Conservation (phyloP, 2,113 vertebrate genomes). For the Trematocara macrostoma region DNA sequence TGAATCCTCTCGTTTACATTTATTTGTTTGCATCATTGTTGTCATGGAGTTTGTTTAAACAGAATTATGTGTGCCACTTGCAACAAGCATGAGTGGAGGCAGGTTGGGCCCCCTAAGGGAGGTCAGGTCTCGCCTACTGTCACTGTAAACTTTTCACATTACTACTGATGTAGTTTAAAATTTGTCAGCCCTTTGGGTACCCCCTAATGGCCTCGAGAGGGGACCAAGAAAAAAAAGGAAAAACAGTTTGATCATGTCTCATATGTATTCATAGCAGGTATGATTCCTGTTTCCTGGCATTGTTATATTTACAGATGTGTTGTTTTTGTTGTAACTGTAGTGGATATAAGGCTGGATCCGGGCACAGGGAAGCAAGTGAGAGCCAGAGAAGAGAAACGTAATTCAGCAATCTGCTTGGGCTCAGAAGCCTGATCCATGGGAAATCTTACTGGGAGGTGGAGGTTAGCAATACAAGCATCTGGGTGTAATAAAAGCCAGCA, state of each 20-base stretch:
- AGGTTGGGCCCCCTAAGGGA: fast-evolving
- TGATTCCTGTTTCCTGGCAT: background rate
- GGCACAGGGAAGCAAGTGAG: conserved; percentile 28
- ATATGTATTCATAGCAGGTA: fast-evolving
- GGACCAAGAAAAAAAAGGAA: background rate
- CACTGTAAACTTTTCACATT: background rate
- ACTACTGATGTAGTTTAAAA: background rate
- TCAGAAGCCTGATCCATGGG: background rate
- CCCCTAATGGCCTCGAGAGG: fast-evolving
- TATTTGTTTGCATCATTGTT: background rate
- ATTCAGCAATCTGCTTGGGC: too few species aligned
- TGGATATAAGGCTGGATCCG: conserved; percentile 51
- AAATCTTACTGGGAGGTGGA: conserved; percentile 59
- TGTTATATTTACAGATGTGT: background rate
- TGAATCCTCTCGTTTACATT: background rate
- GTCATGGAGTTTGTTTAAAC: background rate
- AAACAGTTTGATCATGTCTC: fast-evolving
- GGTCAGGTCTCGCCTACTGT: fast-evolving
- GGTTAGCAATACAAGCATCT: conserved; percentile 45
- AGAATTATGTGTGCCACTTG: background rate
- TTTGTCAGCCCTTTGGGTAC: background rate
- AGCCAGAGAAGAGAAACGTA: background rate
- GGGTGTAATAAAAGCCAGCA: conserved; percentile 21
- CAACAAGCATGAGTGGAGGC: background rate
- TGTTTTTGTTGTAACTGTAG: conserved; percentile 14